Conservation (phyloP, 2,888 invertebrate genomes). For the Bibio marci region DNA sequence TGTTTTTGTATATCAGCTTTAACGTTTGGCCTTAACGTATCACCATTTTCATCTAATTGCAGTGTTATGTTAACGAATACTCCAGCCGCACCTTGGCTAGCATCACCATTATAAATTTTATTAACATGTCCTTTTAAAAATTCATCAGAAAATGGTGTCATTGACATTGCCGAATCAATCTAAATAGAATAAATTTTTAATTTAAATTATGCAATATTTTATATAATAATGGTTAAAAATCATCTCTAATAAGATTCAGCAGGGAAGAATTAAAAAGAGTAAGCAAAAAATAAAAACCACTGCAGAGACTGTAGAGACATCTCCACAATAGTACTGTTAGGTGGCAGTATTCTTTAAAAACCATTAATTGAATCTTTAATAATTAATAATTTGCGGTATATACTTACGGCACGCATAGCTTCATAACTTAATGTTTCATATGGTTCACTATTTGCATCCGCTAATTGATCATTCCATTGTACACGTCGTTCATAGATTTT, state of each 20-base stretch:
- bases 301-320: too few relatives aligned
- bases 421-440: constrained; percentile 73
- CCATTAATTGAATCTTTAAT: too few relatives aligned
- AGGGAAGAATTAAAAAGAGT: too few relatives aligned
- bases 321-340: too few relatives aligned
- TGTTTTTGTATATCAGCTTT: constrained; percentile 68
- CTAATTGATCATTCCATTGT: constrained; percentile 57
- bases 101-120: constrained; percentile 55
- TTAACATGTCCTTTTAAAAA: constrained; percentile 70
- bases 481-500: constrained; percentile 63
- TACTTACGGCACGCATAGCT: constrained; percentile 71
- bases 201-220: background rate
- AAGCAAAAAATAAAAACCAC: too few relatives aligned
- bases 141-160: constrained; percentile 79
- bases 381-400: too few relatives aligned
- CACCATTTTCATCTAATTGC: constrained; percentile 57
- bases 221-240: constrained; percentile 3
- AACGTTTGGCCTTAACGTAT: constrained; percentile 49
- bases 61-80: constrained; percentile 76
- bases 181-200: constrained; percentile 22
- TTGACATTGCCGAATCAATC: constrained; percentile 83
- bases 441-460: constrained; percentile 60
- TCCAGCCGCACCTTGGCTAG: constrained; percentile 47
- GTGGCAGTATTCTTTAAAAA: too few relatives aligned
- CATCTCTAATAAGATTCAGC: background rate